These are phyloP conservation scores for Drosophila nigromelanica DNA, from an alignment of 1,140 invertebrate species.

Conservation along the genomic window DNA sequence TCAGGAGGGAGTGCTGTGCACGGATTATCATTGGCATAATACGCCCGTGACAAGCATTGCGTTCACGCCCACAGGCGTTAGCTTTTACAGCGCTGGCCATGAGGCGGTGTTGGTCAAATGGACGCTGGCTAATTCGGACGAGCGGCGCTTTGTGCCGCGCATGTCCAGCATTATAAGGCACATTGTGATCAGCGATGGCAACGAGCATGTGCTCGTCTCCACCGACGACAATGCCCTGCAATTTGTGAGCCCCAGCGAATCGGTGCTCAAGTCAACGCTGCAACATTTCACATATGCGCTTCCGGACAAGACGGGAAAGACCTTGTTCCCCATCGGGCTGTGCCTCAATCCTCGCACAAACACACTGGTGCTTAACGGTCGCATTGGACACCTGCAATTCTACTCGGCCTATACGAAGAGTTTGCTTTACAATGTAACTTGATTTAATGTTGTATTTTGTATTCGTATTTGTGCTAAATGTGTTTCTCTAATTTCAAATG, in stretches of 20 bases:
- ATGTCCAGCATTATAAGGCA: conserved; percentile 89
- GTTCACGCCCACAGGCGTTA: conserved; percentile 88
- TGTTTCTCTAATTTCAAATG: conserved; percentile 51
- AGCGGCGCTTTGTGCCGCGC: conserved; percentile 89
- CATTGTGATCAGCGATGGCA: conserved; percentile 88
- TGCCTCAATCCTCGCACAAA: conserved; percentile 88
- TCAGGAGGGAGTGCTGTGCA: conserved; percentile 10
- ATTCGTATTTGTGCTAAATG: neutral
- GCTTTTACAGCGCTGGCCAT: conserved; percentile 90
- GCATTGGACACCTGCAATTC: conserved; percentile 92
- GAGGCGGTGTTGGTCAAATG: conserved; percentile 93
- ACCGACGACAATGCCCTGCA: conserved; percentile 91
- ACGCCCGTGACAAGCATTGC: conserved; percentile 88
- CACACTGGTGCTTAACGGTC: conserved; percentile 90
- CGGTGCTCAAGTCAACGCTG: conserved; percentile 86
- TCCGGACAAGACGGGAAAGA: conserved; percentile 76
- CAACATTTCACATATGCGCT: conserved; percentile 89
- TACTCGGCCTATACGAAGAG: conserved; percentile 88
- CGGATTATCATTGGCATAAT: conserved; percentile 91
- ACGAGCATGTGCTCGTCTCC: conserved; percentile 87
- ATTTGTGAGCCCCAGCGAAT: conserved; percentile 86
- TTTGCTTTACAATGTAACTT: conserved; percentile 90
- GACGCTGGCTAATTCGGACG: conserved; percentile 84
- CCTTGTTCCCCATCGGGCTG: conserved; percentile 87
- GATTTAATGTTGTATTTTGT: neutral